A percentile compares a stretch with the other conserved stretches of the same genome.
These are phyloP conservation scores for Drosophila mettleri DNA, from an alignment of 2,888 invertebrate species.

Conservation along the genomic window DNA sequence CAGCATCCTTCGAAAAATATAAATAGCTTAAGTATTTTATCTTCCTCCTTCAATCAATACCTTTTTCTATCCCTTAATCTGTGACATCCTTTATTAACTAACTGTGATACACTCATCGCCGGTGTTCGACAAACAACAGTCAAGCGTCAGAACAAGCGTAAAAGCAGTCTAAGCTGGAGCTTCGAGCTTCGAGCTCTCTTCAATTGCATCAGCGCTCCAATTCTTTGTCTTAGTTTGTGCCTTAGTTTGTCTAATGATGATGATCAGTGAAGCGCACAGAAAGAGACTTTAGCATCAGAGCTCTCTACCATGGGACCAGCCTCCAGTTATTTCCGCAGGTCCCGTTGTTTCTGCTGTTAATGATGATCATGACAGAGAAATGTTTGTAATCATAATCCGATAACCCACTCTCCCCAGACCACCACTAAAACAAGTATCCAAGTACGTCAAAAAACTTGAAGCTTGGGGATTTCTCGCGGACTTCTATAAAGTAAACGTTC, in stretches of 20 bases:
- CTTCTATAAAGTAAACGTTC: conserved; percentile 24
- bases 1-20: neutral
- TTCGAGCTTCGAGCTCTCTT: conserved; percentile 28
- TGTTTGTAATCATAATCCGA: conserved; percentile 35
- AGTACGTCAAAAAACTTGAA: conserved; percentile 54
- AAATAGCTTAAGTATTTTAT: no score
- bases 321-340: conserved; percentile 7
- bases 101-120: conserved; percentile 5
- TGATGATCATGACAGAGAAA: conserved; percentile 69
- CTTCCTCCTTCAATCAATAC: neutral
- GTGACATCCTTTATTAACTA: neutral
- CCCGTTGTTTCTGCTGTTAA: conserved; percentile 15
- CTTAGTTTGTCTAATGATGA: conserved; percentile 44
- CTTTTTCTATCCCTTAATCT: neutral
- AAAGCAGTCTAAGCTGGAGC: conserved; percentile 29
- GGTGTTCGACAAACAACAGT: conserved; percentile 32
- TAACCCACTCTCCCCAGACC: neutral
- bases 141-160: conserved; percentile 29
- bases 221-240: conserved; percentile 38
- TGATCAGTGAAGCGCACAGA: conserved; percentile 59
- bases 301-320: conserved; percentile 1
- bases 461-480: conserved; percentile 50
- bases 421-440: neutral
- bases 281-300: conserved; percentile 27
- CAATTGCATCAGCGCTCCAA: conserved; percentile 14